These are phyloP conservation scores for Chaetodon auriga DNA, from an alignment of 2,113 vertebrate genomes.

Conservation along the genomic window DNA sequence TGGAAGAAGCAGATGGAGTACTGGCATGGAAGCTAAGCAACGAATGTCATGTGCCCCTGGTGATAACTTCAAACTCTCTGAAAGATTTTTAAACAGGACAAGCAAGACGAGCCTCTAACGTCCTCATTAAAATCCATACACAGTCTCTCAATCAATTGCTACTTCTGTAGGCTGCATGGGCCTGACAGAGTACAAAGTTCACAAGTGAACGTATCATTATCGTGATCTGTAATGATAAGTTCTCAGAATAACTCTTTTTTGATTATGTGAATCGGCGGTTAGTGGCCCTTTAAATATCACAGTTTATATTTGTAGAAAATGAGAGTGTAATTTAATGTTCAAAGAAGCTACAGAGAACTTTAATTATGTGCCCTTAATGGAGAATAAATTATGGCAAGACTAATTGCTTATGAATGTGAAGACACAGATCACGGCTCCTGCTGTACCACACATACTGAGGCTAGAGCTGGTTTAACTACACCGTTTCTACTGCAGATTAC, in stretches of 20 bases:
- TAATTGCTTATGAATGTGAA: conserved; percentile 86
- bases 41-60: conserved; percentile 41
- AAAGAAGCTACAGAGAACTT: conserved; percentile 85
- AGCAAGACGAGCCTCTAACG: conserved; percentile 62
- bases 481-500: conserved; percentile 34
- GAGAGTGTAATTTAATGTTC: conserved; percentile 84
- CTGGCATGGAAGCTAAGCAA: too few relatives aligned
- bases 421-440: conserved; percentile 82
- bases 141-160: conserved; percentile 74
- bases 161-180: conserved; percentile 59
- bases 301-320: conserved; percentile 82
- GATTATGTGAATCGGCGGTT: conserved; percentile 80
- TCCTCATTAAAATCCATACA: conserved; percentile 77
- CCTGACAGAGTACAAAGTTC: conserved; percentile 75
- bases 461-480: conserved; percentile 46
- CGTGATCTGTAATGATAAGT: conserved; percentile 83
- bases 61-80: conserved; percentile 53
- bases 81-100: conserved; percentile 40
- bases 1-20: too few relatives aligned
- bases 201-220: conserved; percentile 80
- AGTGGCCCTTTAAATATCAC: conserved; percentile 84
- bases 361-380: conserved; percentile 85
- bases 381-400: conserved; percentile 83
- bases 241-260: conserved; percentile 81
- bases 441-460: conserved; percentile 66